Percentiles rank a stretch among this genome's conserved stretches.
Conservation (phyloP, 2,113 vertebrate genomes). For the Philantomba maxwellii region DNA sequence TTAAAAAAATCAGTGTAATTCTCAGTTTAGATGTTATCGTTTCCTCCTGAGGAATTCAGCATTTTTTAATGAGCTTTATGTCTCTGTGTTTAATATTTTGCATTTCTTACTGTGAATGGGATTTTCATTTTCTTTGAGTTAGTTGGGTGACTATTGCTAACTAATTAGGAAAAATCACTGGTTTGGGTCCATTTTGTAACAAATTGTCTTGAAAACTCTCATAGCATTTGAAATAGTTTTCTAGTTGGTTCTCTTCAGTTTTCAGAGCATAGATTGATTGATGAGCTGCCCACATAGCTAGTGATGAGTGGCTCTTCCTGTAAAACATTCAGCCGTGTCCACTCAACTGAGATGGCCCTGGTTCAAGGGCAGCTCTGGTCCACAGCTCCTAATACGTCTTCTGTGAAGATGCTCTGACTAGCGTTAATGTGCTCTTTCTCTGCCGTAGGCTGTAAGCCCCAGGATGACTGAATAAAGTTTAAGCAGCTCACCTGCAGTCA, state of each 20-base stretch:
- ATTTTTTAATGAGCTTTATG: neutral
- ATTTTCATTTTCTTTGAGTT: neutral
- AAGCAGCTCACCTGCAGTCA: neutral
- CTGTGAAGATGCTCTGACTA: neutral
- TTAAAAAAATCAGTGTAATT: neutral
- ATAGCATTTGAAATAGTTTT: neutral
- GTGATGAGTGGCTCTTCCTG: neutral
- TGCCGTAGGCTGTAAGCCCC: no score
- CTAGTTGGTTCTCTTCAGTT: neutral
- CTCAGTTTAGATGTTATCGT: neutral
- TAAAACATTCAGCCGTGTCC: neutral
- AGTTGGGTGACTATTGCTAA: neutral
- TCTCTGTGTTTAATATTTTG: neutral
- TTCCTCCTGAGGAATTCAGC: neutral
- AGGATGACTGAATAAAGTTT: no score
- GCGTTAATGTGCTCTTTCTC: no score
- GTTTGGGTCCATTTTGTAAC: neutral
- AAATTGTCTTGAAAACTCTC: neutral
- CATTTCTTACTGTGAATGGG: neutral
- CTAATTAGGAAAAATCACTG: neutral
- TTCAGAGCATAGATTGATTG: neutral
- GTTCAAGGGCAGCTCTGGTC: neutral
- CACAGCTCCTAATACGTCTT: no score
- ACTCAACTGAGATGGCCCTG: neutral
- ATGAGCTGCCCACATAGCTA: rapidly evolving